Conservation (phyloP, 2,797 vertebrate genomes). For the Alauda arvensis region DNA sequence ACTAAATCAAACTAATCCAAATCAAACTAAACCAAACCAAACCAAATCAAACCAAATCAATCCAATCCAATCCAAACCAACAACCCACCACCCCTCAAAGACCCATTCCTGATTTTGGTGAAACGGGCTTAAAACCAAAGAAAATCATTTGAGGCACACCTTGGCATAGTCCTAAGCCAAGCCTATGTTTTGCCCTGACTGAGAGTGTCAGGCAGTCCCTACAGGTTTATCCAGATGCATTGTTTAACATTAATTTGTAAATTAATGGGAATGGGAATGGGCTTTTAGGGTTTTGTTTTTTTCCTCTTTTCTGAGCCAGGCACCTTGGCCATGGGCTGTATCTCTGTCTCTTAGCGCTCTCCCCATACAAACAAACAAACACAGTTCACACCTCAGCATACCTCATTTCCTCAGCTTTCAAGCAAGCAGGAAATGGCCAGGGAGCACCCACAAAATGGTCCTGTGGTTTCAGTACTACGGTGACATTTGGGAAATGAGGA, state of each 20-base stretch:
- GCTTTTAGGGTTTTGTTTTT: neutral
- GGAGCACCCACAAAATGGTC: neutral
- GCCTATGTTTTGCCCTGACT: neutral
- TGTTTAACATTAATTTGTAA: neutral
- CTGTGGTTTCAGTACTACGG: neutral
- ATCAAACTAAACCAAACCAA: neutral
- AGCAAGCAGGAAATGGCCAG: conserved; percentile 7
- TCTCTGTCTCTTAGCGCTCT: neutral
- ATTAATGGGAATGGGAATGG: neutral
- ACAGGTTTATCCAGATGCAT: neutral
- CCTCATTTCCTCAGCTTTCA: conserved; percentile 31
- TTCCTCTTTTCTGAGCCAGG: neutral
- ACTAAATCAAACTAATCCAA: no score
- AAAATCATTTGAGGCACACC: neutral
- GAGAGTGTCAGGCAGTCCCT: neutral
- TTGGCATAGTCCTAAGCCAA: neutral
- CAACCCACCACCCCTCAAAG: neutral
- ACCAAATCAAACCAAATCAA: rapidly evolving
- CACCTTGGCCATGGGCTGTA: neutral
- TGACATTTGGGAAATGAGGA: neutral
- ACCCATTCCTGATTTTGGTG: neutral
- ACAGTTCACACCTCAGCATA: conserved; percentile 15
- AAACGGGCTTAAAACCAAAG: neutral
- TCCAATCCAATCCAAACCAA: no score
- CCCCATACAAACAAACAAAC: conserved; percentile 17